Evolutionary conservation across 1,140 invertebrate genomes (phyloP).

Genomic region (Neodiprion fabricii): DNA sequence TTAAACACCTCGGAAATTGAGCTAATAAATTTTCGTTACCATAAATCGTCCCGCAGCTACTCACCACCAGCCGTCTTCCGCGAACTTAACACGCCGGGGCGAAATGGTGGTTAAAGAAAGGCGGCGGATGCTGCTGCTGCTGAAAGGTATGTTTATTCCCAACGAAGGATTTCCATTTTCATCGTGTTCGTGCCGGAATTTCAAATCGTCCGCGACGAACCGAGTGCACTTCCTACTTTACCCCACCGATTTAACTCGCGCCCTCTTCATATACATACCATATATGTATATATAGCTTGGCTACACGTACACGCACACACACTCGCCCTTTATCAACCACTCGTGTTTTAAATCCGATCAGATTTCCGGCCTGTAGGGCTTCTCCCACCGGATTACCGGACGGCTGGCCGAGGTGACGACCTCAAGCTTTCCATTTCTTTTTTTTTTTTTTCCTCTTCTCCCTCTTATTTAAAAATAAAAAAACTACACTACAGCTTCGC

Average conservation of each 20-base stretch:
- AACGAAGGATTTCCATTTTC: not conserved
- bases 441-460: no score
- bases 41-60: not conserved
- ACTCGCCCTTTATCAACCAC: no score
- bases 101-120: not conserved
- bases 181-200: slow-evolving; percentile 2
- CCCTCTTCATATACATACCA: not conserved
- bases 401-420: no score
- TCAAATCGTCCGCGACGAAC: not conserved
- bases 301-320: not conserved
- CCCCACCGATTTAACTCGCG: not conserved
- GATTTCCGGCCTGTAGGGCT: no score
- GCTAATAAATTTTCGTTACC: slow-evolving; percentile 3
- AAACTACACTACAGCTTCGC: no score
- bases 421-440: no score
- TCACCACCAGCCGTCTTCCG: no score
- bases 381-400: no score
- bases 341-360: no score
- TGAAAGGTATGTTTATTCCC: not conserved
- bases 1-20: not conserved
- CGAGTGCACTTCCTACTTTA: not conserved
- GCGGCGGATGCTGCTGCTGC: not conserved
- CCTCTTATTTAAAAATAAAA: no score
- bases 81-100: not conserved
- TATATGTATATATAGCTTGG: not conserved